Base-by-base conservation (phyloP, 2,113 vertebrate genomes). In the Pogonocichla stellata region DNA sequence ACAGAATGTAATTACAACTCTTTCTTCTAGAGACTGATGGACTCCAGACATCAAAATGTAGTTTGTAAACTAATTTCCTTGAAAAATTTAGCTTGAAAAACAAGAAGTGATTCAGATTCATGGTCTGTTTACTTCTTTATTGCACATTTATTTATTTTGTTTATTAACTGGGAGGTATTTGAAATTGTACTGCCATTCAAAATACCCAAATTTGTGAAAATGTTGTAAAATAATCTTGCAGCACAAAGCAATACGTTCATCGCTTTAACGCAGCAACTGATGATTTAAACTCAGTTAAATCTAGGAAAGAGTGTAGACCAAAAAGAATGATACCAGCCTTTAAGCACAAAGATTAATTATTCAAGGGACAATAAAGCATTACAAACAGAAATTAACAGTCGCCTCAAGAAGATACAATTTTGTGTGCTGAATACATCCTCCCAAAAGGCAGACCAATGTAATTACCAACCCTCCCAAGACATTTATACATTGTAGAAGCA, bases 1-100 rank as follows among this genome's bases (percentile, higher is more conserved):
- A 83, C 51, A 57, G 82, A 96, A 95, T 95, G 82, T 81, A 95
- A 97, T 97, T 96, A 97, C 72, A 88, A 85, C 80, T 92, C 86
- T 93, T 93, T 78, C 69, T 95, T 77, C 88, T 86, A 2, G 19
- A 97, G 90, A 95, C 80, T 96, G 95, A 97, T 93, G 85, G 90
- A 96, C 85, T 84, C 93, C 95, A 97, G 96, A 94, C 93, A 93
- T 94, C 86, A 93, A 94, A 86, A 92, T 57, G 57, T 71, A 93
- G 64, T 79, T 88, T 91, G 75, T 90, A 96, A 97, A 95, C 94
- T 90, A 91, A 97, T 96, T 97, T 90, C 60, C 69, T 67, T 86
- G 72, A 90, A 95, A 90, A 95, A 94, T 43, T 86, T 53, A 88
- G 48, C 80, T 86, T 78, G 67, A 90, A 80, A 94, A 97, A 86